phyloP scores from a whole-genome alignment of 2,888 invertebrate species.

The Criorhina ranunculi region DNA sequence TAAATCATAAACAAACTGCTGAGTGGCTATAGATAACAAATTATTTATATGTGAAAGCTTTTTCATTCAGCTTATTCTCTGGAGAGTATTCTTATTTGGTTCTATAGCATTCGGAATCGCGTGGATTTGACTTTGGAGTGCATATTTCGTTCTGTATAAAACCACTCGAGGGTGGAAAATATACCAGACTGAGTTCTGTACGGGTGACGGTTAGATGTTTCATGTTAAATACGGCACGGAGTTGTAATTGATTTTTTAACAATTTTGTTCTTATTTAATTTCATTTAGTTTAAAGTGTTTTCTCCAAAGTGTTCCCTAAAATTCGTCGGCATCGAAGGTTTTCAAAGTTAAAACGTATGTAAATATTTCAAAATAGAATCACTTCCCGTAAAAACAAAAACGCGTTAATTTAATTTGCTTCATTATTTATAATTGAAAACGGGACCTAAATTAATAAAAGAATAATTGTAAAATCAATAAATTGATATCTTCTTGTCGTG shows the following conservation, averaged over 20 bases:
- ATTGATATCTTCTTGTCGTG: conserved; percentile 9
- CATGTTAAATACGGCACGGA: conserved; percentile 41
- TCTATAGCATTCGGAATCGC: neutral
- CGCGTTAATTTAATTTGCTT: conserved; percentile 42
- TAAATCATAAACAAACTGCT: neutral
- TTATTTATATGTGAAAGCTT: neutral
- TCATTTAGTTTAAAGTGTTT: conserved; percentile 32
- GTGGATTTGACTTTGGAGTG: neutral
- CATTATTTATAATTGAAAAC: conserved; percentile 25
- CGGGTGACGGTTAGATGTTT: conserved; percentile 60
- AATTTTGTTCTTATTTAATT: conserved; percentile 15
- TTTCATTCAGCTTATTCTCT: conserved; percentile 16
- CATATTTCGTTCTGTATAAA: conserved; percentile 2
- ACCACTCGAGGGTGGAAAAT: conserved; percentile 19
- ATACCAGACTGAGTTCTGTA: conserved; percentile 61
- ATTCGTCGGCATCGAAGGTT: neutral
- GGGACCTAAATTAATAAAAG: conserved; percentile 16
- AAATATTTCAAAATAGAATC: neutral
- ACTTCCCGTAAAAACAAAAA: neutral
- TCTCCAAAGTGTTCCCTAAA: neutral
- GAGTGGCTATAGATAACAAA: neutral
- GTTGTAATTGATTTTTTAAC: conserved; percentile 51
- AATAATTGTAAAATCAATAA: conserved; percentile 25
- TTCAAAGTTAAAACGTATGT: too few species aligned
- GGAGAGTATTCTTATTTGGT: too few species aligned